Evolutionary conservation across 1,140 invertebrate species (phyloP).

Genomic region (Dendroctonus valens): DNA sequence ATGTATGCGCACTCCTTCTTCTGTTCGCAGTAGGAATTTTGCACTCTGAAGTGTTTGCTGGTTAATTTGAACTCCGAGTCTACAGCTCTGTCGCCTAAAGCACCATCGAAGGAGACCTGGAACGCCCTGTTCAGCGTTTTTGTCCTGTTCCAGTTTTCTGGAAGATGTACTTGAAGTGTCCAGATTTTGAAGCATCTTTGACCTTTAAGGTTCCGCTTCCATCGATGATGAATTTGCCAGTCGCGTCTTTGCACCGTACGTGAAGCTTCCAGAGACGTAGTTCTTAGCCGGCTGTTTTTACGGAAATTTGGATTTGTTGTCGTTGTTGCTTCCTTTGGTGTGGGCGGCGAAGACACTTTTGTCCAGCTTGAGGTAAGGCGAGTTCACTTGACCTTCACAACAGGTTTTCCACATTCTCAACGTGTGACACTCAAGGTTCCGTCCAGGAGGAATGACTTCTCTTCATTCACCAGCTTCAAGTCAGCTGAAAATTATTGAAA

Average conservation of each 20-base stretch:
- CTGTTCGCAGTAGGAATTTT: constrained; percentile 71
- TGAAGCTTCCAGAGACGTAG: constrained; percentile 64
- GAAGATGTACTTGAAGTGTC: constrained; percentile 69
- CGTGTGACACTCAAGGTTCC: constrained; percentile 56
- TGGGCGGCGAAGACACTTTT: constrained; percentile 64
- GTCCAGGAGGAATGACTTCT: constrained; percentile 54
- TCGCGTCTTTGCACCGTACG: constrained; percentile 70
- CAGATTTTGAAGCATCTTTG: constrained; percentile 63
- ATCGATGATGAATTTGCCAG: constrained; percentile 67
- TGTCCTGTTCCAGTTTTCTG: constrained; percentile 59
- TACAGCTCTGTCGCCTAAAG: constrained; percentile 55
- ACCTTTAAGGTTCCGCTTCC: constrained; percentile 66
- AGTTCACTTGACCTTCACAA: constrained; percentile 62
- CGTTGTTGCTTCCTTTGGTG: constrained; percentile 58
- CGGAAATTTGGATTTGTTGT: constrained; percentile 58
- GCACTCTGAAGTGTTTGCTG: constrained; percentile 66
- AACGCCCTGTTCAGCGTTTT: constrained; percentile 63
- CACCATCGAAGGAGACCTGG: constrained; percentile 56
- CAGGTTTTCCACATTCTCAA: constrained; percentile 63
- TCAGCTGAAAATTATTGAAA: constrained; percentile 38
- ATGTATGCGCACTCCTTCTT: constrained; percentile 73
- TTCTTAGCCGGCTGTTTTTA: constrained; percentile 64
- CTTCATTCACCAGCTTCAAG: constrained; percentile 54
- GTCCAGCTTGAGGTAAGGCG: constrained; percentile 63
- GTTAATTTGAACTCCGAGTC: constrained; percentile 67